phyloP scores from a whole-genome alignment of 2,888 invertebrate species.

The Scaptomyza parva region DNA sequence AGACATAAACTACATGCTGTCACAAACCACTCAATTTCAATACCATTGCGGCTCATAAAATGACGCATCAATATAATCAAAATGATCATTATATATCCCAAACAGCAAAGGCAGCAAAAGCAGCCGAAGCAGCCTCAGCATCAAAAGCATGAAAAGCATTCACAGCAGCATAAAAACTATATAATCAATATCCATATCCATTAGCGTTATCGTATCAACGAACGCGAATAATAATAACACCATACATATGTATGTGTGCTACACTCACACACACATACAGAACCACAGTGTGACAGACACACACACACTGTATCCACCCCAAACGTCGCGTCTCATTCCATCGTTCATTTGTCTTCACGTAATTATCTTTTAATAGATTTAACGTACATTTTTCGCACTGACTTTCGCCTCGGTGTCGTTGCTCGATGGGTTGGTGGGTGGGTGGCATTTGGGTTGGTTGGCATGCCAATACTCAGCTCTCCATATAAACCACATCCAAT shows the following conservation, averaged over 20 bases:
- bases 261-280: slow-evolving; percentile 22
- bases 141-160: slow-evolving; percentile 19
- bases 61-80: slow-evolving; percentile 79
- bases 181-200: slow-evolving; percentile 81
- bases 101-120: slow-evolving; percentile 11
- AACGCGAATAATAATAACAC: slow-evolving; percentile 72
- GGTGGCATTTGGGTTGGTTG: not conserved
- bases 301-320: not conserved
- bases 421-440: slow-evolving; percentile 10
- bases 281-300: slow-evolving; percentile 26
- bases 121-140: not conserved
- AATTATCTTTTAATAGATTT: slow-evolving; percentile 81
- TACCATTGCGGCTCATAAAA: slow-evolving; percentile 80
- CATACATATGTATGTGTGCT: slow-evolving; percentile 51
- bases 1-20: slow-evolving; percentile 72
- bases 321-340: slow-evolving; percentile 7
- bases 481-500: slow-evolving; percentile 6
- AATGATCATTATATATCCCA: slow-evolving; percentile 74
- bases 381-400: slow-evolving; percentile 79
- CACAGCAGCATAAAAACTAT: slow-evolving; percentile 76
- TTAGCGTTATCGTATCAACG: slow-evolving; percentile 80
- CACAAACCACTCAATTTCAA: slow-evolving; percentile 79
- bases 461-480: not conserved
- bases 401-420: slow-evolving; percentile 64
- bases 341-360: slow-evolving; percentile 78